phyloP scores from a whole-genome alignment of 2,888 invertebrate genomes.

The Neoitamus cyanurus region DNA sequence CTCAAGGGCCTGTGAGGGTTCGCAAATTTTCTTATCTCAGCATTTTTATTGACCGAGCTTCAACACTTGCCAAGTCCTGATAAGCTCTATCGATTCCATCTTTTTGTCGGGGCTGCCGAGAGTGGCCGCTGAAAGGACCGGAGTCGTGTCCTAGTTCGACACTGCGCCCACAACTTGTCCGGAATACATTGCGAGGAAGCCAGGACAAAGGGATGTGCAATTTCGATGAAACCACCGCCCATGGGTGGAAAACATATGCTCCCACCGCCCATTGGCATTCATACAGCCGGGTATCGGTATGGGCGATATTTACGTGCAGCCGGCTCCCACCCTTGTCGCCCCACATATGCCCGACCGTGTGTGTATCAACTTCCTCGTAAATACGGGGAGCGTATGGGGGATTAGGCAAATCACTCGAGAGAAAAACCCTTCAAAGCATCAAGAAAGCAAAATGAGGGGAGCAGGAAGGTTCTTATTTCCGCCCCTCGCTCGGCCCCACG shows the following conservation, averaged over 20 bases:
- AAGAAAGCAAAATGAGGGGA: conserved; percentile 29
- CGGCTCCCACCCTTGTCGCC: not conserved
- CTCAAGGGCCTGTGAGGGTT: not conserved
- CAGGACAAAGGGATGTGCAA: conserved; percentile 31
- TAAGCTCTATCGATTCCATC: conserved; percentile 34
- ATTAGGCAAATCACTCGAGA: conserved; percentile 45
- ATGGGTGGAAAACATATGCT: not conserved
- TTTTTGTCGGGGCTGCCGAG: not conserved
- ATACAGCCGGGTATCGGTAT: too few relatives aligned
- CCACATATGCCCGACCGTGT: not conserved
- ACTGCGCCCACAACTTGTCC: conserved; percentile 16
- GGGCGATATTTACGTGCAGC: not conserved
- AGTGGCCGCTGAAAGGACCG: not conserved
- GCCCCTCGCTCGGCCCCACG: not conserved
- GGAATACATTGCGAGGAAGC: not conserved
- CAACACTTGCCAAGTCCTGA: conserved; percentile 22
- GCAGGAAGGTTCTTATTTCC: conserved; percentile 43
- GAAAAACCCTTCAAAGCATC: conserved; percentile 41
- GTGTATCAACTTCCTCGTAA: conserved; percentile 10
- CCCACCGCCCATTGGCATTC: not conserved
- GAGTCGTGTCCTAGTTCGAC: not conserved
- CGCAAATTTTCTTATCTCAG: conserved; percentile 31
- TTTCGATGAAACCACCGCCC: conserved; percentile 12
- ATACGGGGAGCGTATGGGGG: conserved; percentile 31
- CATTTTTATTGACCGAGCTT: not conserved